A percentile compares a stretch with the other conserved stretches of the same genome.
Conservation (phyloP, 23 tunicate genomes). For the Clavelina lepadiformis region DNA sequence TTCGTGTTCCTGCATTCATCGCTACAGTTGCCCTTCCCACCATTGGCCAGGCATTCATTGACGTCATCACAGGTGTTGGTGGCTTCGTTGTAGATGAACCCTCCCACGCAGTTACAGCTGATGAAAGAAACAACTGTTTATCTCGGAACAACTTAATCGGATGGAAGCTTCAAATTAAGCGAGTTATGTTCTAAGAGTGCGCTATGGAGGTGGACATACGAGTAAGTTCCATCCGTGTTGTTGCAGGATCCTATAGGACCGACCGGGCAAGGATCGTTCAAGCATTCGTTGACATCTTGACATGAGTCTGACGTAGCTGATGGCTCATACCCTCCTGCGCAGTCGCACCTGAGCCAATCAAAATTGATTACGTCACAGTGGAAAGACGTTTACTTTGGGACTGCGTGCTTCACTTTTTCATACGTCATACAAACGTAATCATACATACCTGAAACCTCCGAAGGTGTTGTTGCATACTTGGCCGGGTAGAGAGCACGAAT, state of each 20-base stretch:
- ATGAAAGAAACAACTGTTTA: not conserved
- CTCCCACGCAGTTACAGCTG: slow-evolving; percentile 22
- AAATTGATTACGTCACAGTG: not conserved
- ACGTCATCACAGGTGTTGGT: slow-evolving; percentile 28
- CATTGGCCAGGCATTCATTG: not conserved
- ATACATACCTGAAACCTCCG: slow-evolving; percentile 34
- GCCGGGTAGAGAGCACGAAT: not conserved
- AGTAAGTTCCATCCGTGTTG: slow-evolving; percentile 9
- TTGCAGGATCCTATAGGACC: not conserved
- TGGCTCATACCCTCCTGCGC: not conserved
- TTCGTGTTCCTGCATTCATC: not conserved
- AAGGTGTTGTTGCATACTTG: slow-evolving; percentile 15
- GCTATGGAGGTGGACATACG: no score
- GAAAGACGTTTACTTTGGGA: no score
- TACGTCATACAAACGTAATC: no score
- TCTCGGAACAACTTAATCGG: no score
- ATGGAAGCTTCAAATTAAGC: no score
- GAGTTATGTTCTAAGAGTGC: no score
- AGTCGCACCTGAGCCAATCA: not conserved
- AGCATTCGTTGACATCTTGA: slow-evolving; percentile 36
- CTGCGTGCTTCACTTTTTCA: no score
- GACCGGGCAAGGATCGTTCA: not conserved
- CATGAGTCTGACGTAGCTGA: slow-evolving; percentile 4
- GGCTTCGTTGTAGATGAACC: not conserved
- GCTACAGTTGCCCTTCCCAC: slow-evolving; percentile 1